These are phyloP conservation scores for Drosophila nigricruria DNA, from an alignment of 2,888 invertebrate genomes.

Conservation along the genomic window DNA sequence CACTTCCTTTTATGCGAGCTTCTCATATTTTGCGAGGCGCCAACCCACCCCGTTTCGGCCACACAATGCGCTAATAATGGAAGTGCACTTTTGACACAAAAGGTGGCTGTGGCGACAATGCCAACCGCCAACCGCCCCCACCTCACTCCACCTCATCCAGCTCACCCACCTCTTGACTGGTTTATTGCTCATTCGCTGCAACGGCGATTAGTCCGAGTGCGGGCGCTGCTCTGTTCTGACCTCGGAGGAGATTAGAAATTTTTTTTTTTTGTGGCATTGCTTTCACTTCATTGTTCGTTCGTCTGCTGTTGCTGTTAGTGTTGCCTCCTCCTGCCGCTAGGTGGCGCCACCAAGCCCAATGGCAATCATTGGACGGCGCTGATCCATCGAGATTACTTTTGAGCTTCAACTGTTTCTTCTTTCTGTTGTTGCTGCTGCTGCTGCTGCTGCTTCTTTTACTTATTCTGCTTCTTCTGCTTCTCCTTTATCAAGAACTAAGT, in stretches of 20 bases:
- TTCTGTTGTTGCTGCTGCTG: neutral
- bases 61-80: slow-evolving; percentile 78
- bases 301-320: neutral
- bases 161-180: slow-evolving; percentile 44
- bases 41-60: neutral
- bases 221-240: slow-evolving; percentile 29
- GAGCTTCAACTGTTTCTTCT: slow-evolving; percentile 13
- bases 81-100: slow-evolving; percentile 81
- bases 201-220: slow-evolving; percentile 63
- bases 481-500: slow-evolving; percentile 34
- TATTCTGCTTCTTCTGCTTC: neutral
- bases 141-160: neutral
- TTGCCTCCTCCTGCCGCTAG: slow-evolving; percentile 8
- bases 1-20: slow-evolving; percentile 77
- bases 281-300: slow-evolving; percentile 69
- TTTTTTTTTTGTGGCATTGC: slow-evolving; percentile 63
- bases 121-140: slow-evolving; percentile 4
- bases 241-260: slow-evolving; percentile 72
- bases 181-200: slow-evolving; percentile 79
- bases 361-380: slow-evolving; percentile 35
- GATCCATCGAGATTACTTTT: slow-evolving; percentile 40
- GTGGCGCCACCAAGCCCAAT: slow-evolving; percentile 53
- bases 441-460: no score
- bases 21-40: slow-evolving; percentile 68
- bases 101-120: slow-evolving; percentile 73